Percentiles rank a stretch among this genome's conserved stretches.
phyloP scores from a whole-genome alignment of 2,113 vertebrate genomes.

The Pseudorhombus dupliciocellatus region DNA sequence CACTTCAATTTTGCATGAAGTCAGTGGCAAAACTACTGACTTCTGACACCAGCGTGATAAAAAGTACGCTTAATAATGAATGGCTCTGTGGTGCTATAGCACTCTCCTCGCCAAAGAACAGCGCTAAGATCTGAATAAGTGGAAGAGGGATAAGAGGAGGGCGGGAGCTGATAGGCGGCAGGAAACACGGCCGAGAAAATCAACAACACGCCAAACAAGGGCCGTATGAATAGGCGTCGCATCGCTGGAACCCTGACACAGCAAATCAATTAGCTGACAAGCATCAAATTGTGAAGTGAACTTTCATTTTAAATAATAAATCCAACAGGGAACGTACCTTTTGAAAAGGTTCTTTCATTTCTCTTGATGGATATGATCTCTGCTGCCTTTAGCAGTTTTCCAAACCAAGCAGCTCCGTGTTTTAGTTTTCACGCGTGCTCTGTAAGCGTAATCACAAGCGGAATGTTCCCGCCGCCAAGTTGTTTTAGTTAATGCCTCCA shows the following conservation, averaged over 20 bases:
- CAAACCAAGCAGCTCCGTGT: not conserved
- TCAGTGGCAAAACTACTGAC: slow-evolving; percentile 34
- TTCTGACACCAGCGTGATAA: slow-evolving; percentile 31
- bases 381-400: not conserved
- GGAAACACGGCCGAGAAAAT: not conserved
- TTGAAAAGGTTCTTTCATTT: slow-evolving; percentile 4
- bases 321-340: not conserved
- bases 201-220: slow-evolving; percentile 1
- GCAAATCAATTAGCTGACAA: slow-evolving; percentile 5
- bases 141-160: slow-evolving; percentile 18
- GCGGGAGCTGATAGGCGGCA: not conserved
- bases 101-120: slow-evolving; percentile 22
- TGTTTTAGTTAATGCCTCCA: slow-evolving; percentile 10
- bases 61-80: slow-evolving; percentile 67
- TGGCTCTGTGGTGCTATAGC: slow-evolving; percentile 31
- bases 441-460: slow-evolving; percentile 20
- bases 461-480: slow-evolving; percentile 10
- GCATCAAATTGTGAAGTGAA: not conserved
- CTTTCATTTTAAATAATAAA: not conserved
- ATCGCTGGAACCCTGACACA: slow-evolving; percentile 3
- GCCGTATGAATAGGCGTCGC: slow-evolving; percentile 6
- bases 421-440: not conserved
- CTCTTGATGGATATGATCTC: not conserved
- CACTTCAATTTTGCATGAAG: slow-evolving; percentile 65
- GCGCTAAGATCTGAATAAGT: slow-evolving; percentile 32